A percentile compares a stretch with the other conserved stretches of the same genome.
Evolutionary conservation across 2,888 invertebrate genomes (phyloP).

Genomic region (Spatulosminthurus flaviceps): DNA sequence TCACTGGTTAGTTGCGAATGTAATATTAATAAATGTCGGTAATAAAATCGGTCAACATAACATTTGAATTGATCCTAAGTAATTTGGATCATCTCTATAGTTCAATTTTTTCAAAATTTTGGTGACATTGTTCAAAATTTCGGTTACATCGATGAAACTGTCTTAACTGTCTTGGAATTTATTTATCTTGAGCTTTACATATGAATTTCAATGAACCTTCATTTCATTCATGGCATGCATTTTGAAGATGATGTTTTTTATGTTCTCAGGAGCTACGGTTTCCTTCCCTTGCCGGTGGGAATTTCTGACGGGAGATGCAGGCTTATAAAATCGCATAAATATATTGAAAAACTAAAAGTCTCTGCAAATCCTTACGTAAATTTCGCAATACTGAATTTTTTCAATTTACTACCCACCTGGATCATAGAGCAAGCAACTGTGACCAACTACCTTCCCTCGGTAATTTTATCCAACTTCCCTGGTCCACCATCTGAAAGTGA

Average conservation of each 20-base stretch:
- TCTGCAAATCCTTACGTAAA: slow-evolving; percentile 59
- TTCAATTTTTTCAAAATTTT: too few relatives aligned
- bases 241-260: too few relatives aligned
- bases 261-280: slow-evolving; percentile 58
- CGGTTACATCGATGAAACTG: too few relatives aligned
- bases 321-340: slow-evolving; percentile 52
- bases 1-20: slow-evolving; percentile 55
- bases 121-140: too few relatives aligned
- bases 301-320: slow-evolving; percentile 47
- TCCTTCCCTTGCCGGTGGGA: slow-evolving; percentile 57
- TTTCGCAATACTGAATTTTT: slow-evolving; percentile 58
- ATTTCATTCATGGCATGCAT: too few relatives aligned
- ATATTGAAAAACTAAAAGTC: slow-evolving; percentile 55
- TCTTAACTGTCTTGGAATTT: too few relatives aligned
- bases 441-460: slow-evolving; percentile 59
- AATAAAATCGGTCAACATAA: too few relatives aligned
- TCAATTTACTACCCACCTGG: slow-evolving; percentile 61
- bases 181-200: too few relatives aligned
- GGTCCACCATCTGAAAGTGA: slow-evolving; percentile 58
- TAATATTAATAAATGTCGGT: too few relatives aligned
- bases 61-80: too few relatives aligned
- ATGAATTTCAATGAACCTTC: too few relatives aligned
- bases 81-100: too few relatives aligned
- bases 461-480: slow-evolving; percentile 60
- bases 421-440: slow-evolving; percentile 53